A percentile compares a stretch with the other conserved stretches of the same genome.
phyloP scores from a whole-genome alignment of 2,113 vertebrate genomes.

The Corydoras sp. region DNA sequence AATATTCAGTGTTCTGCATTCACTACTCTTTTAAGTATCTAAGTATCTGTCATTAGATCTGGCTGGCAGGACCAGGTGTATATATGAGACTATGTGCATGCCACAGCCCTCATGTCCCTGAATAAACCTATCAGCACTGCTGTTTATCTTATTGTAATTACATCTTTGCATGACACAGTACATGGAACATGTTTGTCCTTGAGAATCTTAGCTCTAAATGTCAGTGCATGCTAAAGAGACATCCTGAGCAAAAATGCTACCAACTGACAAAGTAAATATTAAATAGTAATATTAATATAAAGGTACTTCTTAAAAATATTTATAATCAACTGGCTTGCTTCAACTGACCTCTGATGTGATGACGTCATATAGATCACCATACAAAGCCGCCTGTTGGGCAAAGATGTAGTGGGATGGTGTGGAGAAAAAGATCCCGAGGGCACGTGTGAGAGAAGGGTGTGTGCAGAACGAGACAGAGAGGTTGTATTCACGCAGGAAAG shows the following conservation, averaged over 20 bases:
- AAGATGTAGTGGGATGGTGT: slow-evolving; percentile 78
- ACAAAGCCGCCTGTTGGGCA: slow-evolving; percentile 77
- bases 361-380: slow-evolving; percentile 80
- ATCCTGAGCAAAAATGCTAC: not conserved
- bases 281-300: too few relatives aligned
- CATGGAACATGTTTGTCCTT: too few relatives aligned
- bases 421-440: slow-evolving; percentile 79
- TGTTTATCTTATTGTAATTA: not conserved
- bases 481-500: slow-evolving; percentile 84
- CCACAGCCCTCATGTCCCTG: not conserved
- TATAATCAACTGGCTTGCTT: not conserved
- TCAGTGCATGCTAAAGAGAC: not conserved
- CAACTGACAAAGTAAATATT: not conserved
- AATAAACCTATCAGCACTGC: slow-evolving; percentile 2
- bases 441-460: slow-evolving; percentile 74
- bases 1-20: not conserved
- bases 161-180: not conserved
- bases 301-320: not conserved
- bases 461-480: slow-evolving; percentile 79
- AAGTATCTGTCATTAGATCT: slow-evolving; percentile 2
- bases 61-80: slow-evolving; percentile 33
- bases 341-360: slow-evolving; percentile 71
- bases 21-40: not conserved
- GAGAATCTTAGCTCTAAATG: not conserved
- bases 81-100: slow-evolving; percentile 8